These are phyloP conservation scores for Mesocricetus auratus DNA, from an alignment of 2,113 vertebrate species.

Conservation along the genomic window DNA sequence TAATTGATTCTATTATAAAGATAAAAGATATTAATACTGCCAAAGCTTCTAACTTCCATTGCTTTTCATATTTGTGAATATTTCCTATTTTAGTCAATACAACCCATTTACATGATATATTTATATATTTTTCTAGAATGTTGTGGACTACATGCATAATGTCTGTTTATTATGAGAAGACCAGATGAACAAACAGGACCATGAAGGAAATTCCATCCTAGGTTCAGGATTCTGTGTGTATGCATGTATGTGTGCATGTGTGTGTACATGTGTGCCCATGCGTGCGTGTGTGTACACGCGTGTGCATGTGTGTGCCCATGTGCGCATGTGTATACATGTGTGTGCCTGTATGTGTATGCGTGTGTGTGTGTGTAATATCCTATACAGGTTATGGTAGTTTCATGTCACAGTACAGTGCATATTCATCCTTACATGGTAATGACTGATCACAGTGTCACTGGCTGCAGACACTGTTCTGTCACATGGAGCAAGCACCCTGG, in stretches of 20 bases:
- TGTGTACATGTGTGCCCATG: neutral
- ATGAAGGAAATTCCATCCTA: neutral
- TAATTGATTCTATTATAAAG: neutral
- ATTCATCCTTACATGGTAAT: neutral
- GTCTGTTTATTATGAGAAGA: neutral
- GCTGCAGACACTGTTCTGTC: neutral
- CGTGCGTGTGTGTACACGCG: neutral
- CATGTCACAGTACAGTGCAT: neutral
- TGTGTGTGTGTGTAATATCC: neutral
- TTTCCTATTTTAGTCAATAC: neutral
- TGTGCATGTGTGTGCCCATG: neutral
- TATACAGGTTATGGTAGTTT: neutral
- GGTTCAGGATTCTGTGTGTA: neutral
- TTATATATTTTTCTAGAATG: neutral
- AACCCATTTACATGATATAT: neutral
- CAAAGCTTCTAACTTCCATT: neutral
- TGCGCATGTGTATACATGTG: neutral
- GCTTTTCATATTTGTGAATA: neutral
- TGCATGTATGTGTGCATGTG: neutral
- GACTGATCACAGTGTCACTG: slow-evolving; percentile 28
- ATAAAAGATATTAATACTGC: neutral
- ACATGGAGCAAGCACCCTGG: neutral
- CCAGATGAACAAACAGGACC: neutral
- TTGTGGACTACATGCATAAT: neutral
- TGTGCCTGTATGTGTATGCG: neutral